Evolutionary conservation across 1,140 invertebrate genomes (phyloP).

Genomic region (Colletes latitarsis): DNA sequence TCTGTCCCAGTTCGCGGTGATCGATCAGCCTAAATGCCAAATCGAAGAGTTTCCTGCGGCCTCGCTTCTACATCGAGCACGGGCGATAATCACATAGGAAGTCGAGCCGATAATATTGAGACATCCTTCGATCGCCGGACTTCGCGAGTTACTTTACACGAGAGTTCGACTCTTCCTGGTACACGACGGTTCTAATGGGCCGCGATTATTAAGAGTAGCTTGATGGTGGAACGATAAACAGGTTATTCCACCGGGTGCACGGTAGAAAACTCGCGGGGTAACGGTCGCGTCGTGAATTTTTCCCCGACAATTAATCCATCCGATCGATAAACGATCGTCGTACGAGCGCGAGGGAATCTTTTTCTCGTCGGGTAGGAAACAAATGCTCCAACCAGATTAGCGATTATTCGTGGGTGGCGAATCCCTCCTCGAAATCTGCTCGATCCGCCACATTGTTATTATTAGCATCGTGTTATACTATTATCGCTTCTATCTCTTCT

Average conservation of each 20-base stretch:
- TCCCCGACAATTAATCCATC: slow-evolving; percentile 10
- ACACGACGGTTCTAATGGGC: slow-evolving; percentile 11
- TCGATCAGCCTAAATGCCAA: too few species aligned
- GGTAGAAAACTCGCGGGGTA: not conserved
- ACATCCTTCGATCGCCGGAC: slow-evolving; percentile 9
- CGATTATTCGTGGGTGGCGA: too few species aligned
- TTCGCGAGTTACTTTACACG: not conserved
- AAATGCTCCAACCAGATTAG: too few species aligned
- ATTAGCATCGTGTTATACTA: too few species aligned
- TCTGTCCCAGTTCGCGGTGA: too few species aligned
- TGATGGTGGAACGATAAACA: slow-evolving; percentile 2
- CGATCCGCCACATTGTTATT: too few species aligned
- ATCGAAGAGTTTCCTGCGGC: too few species aligned
- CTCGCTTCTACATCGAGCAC: slow-evolving; percentile 17
- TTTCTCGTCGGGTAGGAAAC: too few species aligned
- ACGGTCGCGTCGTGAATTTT: slow-evolving; percentile 15
- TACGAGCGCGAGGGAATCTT: not conserved
- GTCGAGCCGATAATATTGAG: slow-evolving; percentile 31
- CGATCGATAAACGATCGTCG: slow-evolving; percentile 4
- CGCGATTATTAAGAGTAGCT: slow-evolving; percentile 14
- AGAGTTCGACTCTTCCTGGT: slow-evolving; percentile 10
- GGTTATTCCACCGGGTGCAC: slow-evolving; percentile 9
- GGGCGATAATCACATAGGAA: slow-evolving; percentile 33
- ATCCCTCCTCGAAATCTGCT: too few species aligned
- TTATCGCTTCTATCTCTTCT: too few species aligned